Evolutionary conservation across 2,888 invertebrate species (phyloP).

Genomic region (Drosophila heteroneura): DNA sequence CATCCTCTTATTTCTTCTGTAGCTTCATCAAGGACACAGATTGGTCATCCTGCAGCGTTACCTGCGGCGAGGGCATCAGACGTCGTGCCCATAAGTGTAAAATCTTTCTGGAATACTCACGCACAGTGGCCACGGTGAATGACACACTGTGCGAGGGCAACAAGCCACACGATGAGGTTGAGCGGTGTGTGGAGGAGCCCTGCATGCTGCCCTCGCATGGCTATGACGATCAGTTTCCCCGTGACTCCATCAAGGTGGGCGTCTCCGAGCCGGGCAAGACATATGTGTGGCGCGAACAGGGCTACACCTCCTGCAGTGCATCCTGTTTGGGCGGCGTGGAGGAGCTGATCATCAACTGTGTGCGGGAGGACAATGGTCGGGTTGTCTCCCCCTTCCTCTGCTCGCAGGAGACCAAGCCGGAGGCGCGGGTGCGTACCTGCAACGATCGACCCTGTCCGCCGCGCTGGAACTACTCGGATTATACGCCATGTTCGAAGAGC

Average conservation of each 20-base stretch:
- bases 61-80: constrained; percentile 96
- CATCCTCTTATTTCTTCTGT: neutral
- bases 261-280: constrained; percentile 92
- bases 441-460: constrained; percentile 98
- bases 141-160: constrained; percentile 95
- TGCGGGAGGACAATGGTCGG: constrained; percentile 93
- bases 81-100: constrained; percentile 96
- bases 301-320: constrained; percentile 96
- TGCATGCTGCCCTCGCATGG: constrained; percentile 89
- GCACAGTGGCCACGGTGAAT: constrained; percentile 94
- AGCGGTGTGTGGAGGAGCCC: constrained; percentile 92
- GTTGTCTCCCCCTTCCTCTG: constrained; percentile 95
- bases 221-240: constrained; percentile 84
- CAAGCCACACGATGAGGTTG: constrained; percentile 92
- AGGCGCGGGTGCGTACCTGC: constrained; percentile 94
- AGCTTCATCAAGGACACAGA: constrained; percentile 95
- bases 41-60: constrained; percentile 96
- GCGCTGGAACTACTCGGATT: constrained; percentile 96
- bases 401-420: constrained; percentile 94
- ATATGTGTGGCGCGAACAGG: constrained; percentile 95
- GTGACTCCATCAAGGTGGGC: constrained; percentile 87
- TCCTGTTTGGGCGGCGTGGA: constrained; percentile 96
- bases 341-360: constrained; percentile 95
- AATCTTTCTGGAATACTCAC: constrained; percentile 96
- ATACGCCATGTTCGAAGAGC: constrained; percentile 94